Conservation (phyloP, 2,797 vertebrate genomes). For the Girardinus metallicus region DNA sequence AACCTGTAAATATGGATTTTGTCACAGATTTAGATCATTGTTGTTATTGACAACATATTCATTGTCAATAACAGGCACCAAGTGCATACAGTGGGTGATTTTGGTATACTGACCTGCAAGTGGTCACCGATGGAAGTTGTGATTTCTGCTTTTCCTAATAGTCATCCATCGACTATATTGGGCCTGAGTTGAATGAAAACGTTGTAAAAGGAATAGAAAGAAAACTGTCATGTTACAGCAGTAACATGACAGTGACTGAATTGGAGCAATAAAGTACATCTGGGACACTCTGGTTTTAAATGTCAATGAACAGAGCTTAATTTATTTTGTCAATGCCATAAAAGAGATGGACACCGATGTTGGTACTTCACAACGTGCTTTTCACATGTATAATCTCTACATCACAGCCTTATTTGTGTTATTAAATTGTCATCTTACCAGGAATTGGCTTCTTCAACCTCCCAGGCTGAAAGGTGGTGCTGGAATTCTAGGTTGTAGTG, state of each 20-base stretch:
- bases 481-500: constrained; percentile 67
- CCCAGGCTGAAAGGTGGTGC: constrained; percentile 78
- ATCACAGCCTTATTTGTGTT: constrained; percentile 4
- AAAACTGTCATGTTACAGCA: constrained; percentile 51
- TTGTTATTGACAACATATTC: constrained; percentile 55
- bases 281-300: constrained; percentile 46
- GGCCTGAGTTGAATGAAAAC: constrained; percentile 81
- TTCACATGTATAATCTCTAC: constrained; percentile 22
- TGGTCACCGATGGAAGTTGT: constrained; percentile 50
- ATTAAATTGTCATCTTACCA: constrained; percentile 68
- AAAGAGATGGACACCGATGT: not conserved
- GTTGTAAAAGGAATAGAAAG: constrained; percentile 65
- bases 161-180: constrained; percentile 63
- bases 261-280: constrained; percentile 59
- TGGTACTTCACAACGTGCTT: constrained; percentile 8
- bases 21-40: constrained; percentile 70
- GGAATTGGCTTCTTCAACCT: constrained; percentile 75
- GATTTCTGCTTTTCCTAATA: constrained; percentile 46
- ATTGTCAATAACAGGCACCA: not conserved
- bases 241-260: constrained; percentile 56
- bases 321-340: constrained; percentile 35
- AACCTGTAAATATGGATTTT: constrained; percentile 53
- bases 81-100: constrained; percentile 62
- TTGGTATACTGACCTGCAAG: constrained; percentile 76
- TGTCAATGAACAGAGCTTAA: constrained; percentile 37